Percentiles rank a stretch among this genome's conserved stretches.
Conservation (phyloP, 2,797 vertebrate species). For the Hybognathus amarus region DNA sequence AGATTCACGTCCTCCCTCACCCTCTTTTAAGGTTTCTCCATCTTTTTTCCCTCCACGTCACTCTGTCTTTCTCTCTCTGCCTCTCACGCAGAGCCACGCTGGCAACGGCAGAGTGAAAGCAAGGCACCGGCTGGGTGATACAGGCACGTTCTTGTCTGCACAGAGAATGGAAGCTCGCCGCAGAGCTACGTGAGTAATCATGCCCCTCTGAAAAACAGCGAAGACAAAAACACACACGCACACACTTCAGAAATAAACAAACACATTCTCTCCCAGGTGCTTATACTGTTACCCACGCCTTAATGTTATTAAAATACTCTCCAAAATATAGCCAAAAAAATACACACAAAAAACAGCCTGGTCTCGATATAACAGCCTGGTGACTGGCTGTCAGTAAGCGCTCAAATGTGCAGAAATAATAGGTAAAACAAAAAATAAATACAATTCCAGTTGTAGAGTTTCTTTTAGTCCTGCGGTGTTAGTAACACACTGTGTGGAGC, state of each 20-base stretch:
- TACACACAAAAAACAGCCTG: slow-evolving; percentile 1
- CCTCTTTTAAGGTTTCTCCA: slow-evolving; percentile 49
- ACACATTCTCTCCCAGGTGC: slow-evolving; percentile 36
- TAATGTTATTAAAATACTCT: slow-evolving; percentile 10
- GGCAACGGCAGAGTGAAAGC: slow-evolving; percentile 50
- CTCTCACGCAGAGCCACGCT: slow-evolving; percentile 23
- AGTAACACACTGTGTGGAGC: background rate
- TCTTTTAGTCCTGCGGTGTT: background rate
- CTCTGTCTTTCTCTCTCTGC: slow-evolving; percentile 46
- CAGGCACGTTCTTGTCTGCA: slow-evolving; percentile 59
- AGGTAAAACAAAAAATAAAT: slow-evolving; percentile 35
- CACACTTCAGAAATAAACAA: slow-evolving; percentile 62
- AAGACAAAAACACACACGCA: slow-evolving; percentile 64
- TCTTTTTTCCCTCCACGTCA: slow-evolving; percentile 26
- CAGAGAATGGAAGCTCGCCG: slow-evolving; percentile 57
- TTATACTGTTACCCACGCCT: slow-evolving; percentile 12
- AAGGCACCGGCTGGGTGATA: slow-evolving; percentile 49
- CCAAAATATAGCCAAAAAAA: slow-evolving; percentile 30
- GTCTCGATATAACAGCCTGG: background rate
- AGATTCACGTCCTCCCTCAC: slow-evolving; percentile 65
- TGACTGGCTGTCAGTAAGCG: background rate
- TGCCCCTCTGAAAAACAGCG: slow-evolving; percentile 41
- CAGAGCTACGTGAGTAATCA: slow-evolving; percentile 67
- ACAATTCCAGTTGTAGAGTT: slow-evolving; percentile 3
- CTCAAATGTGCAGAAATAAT: slow-evolving; percentile 17